Conservation (phyloP, 2,113 vertebrate species). For the Gobio gobio region DNA sequence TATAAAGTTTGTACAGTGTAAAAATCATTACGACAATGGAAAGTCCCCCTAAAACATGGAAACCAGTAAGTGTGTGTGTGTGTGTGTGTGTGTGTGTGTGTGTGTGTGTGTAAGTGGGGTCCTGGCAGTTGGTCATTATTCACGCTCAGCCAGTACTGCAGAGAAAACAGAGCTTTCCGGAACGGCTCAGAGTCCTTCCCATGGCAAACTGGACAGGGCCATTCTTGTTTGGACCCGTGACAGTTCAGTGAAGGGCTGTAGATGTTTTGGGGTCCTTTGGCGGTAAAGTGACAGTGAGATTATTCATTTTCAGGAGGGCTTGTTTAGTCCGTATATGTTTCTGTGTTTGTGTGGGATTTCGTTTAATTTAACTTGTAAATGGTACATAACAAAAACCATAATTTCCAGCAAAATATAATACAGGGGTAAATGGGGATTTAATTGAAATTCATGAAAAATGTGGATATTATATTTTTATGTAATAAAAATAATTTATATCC, state of each 20-base stretch:
- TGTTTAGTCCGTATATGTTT: not conserved
- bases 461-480: not conserved
- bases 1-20: too few relatives aligned
- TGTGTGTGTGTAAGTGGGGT: slow-evolving; percentile 4
- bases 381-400: not conserved
- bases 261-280: not conserved
- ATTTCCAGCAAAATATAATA: not conserved
- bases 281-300: not conserved
- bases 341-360: not conserved
- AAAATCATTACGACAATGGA: too few relatives aligned
- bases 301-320: not conserved
- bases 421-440: not conserved
- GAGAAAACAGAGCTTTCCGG: slow-evolving; percentile 71
- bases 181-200: slow-evolving; percentile 71
- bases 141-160: slow-evolving; percentile 69
- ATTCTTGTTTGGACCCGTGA: slow-evolving; percentile 55
- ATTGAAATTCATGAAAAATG: too few relatives aligned
- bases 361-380: not conserved
- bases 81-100: not conserved
- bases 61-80: too few relatives aligned
- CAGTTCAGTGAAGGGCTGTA: slow-evolving; percentile 3
- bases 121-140: slow-evolving; percentile 74
- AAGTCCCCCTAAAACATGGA: too few relatives aligned
- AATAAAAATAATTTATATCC: too few relatives aligned
- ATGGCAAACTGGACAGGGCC: slow-evolving; percentile 63